Percentiles rank a stretch among this genome's conserved stretches.
phyloP scores from a whole-genome alignment of 2,797 vertebrate genomes.

The Thamnophis elegans region DNA sequence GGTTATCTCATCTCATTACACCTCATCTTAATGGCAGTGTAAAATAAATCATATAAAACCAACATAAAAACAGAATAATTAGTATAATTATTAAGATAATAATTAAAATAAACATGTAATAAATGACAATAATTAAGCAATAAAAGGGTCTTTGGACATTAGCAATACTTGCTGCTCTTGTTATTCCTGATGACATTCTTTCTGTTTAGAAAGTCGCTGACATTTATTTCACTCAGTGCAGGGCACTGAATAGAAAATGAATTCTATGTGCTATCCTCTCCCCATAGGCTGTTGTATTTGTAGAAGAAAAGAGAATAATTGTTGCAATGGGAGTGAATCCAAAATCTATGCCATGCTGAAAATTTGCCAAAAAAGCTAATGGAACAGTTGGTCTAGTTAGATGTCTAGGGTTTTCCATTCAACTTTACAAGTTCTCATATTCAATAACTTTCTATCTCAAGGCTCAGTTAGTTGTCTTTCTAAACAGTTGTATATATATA shows the following conservation, averaged over 20 bases:
- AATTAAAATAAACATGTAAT: not conserved
- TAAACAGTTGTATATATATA: not conserved
- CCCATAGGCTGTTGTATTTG: not conserved
- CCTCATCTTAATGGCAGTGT: not conserved
- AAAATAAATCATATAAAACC: not conserved
- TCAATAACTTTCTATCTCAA: not conserved
- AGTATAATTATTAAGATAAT: not conserved
- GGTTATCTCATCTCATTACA: not conserved
- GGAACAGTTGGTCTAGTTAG: not conserved
- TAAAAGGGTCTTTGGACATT: not conserved
- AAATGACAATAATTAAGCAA: not conserved
- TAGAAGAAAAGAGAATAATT: not conserved
- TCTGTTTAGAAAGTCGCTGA: not conserved
- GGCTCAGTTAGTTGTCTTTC: not conserved
- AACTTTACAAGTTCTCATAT: not conserved
- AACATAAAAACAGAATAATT: not conserved
- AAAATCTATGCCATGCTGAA: not conserved
- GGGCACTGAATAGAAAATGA: not conserved
- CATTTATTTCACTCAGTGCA: not conserved
- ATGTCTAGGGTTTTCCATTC: not conserved
- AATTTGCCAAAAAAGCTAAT: not conserved
- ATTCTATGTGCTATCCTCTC: not conserved
- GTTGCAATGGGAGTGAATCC: not conserved
- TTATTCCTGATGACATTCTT: not conserved
- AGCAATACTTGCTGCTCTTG: not conserved